Evolutionary conservation across 2,888 invertebrate species (phyloP).

Genomic region (Drosophila setosimentum): DNA sequence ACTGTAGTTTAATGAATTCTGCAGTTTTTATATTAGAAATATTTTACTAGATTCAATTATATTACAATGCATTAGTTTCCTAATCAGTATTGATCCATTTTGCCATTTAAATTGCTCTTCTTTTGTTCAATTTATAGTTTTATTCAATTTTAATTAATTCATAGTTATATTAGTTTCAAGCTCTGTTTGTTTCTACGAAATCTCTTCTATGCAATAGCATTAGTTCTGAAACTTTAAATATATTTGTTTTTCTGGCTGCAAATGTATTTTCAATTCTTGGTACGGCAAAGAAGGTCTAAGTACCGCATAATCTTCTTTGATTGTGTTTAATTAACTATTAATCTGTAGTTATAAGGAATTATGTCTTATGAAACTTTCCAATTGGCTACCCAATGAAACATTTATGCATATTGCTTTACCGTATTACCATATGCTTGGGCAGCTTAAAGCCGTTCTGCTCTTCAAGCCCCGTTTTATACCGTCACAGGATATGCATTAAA

Average conservation of each 20-base stretch:
- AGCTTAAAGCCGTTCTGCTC: conserved; percentile 9
- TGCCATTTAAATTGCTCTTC: too few relatives aligned
- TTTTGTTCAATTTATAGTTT: not conserved
- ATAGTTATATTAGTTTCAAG: not conserved
- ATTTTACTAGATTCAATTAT: not conserved
- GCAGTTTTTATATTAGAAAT: not conserved
- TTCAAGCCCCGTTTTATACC: conserved; percentile 11
- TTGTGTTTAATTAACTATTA: not conserved
- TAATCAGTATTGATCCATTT: not conserved
- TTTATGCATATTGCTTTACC: conserved; percentile 8
- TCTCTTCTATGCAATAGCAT: too few relatives aligned
- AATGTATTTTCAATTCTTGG: not conserved
- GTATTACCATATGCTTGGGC: conserved; percentile 15
- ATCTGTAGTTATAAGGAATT: not conserved
- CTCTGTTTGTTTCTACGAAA: too few relatives aligned
- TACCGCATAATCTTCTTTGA: not conserved
- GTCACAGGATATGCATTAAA: conserved; percentile 12
- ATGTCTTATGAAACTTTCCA: not conserved
- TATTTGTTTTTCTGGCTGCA: too few relatives aligned
- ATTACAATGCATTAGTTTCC: not conserved
- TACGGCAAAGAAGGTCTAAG: not conserved
- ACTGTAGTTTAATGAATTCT: conserved; percentile 13
- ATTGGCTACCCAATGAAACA: not conserved
- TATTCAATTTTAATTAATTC: not conserved
- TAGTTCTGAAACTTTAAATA: too few relatives aligned